phyloP scores from a whole-genome alignment of 1,140 invertebrate genomes.

The Drepana arcuata region DNA sequence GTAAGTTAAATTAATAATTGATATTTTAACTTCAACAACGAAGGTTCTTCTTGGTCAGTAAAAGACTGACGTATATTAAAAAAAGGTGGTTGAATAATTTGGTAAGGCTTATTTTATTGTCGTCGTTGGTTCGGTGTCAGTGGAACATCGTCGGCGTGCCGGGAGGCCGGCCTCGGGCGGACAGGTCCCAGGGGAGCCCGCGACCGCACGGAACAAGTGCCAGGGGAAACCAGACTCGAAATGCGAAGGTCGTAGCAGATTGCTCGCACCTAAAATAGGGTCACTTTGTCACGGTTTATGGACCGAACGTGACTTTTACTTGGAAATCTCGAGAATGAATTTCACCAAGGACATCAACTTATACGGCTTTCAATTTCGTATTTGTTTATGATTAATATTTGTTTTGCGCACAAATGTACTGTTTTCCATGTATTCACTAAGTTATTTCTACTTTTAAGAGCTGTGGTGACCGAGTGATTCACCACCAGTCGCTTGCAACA shows the following conservation, averaged over 20 bases:
- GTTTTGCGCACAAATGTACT: too few relatives aligned
- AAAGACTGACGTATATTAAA: too few relatives aligned
- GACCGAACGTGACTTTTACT: constrained; percentile 36
- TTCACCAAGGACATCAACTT: too few relatives aligned
- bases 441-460: too few relatives aligned
- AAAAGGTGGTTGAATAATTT: constrained; percentile 25
- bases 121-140: constrained; percentile 28
- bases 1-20: too few relatives aligned
- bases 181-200: constrained; percentile 37
- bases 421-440: too few relatives aligned
- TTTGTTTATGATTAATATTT: too few relatives aligned
- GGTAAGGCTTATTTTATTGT: constrained; percentile 34
- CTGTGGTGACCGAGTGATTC: too few relatives aligned
- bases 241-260: constrained; percentile 49
- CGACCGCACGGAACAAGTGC: constrained; percentile 38
- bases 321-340: constrained; percentile 26
- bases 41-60: too few relatives aligned
- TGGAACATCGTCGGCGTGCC: constrained; percentile 46
- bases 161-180: constrained; percentile 42
- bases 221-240: constrained; percentile 31
- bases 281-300: constrained; percentile 41
- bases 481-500: too few relatives aligned
- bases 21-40: too few relatives aligned
- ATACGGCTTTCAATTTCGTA: too few relatives aligned
- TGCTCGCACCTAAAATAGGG: constrained; percentile 48